Conservation (phyloP, 2,888 invertebrate species). For the Troides aeacus region DNA sequence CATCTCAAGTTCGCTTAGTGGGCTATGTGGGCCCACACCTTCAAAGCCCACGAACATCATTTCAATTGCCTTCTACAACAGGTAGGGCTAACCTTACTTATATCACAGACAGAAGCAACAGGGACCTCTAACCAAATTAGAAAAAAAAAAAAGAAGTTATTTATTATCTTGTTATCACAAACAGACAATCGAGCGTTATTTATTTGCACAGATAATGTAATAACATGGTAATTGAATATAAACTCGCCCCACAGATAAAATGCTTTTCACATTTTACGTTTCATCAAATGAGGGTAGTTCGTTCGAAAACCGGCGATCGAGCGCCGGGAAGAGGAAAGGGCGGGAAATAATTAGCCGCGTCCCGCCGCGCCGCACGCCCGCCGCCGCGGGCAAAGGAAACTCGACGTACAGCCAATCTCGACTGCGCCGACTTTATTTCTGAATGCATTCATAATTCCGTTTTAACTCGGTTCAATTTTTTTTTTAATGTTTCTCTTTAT, state of each 20-base stretch:
- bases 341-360: conserved; percentile 73
- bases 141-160: too few species aligned
- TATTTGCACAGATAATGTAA: too few species aligned
- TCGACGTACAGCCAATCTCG: conserved; percentile 47
- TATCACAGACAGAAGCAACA: too few species aligned
- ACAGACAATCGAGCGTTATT: too few species aligned
- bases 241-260: conserved; percentile 4
- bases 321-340: conserved; percentile 58
- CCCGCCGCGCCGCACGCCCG: conserved; percentile 37
- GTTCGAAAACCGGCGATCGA: conserved; percentile 33
- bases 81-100: too few species aligned
- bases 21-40: too few species aligned
- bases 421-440: conserved; percentile 29
- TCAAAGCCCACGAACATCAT: too few species aligned
- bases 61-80: too few species aligned
- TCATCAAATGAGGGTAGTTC: conserved; percentile 26
- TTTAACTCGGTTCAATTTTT: conserved; percentile 24
- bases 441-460: conserved; percentile 28
- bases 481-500: conserved; percentile 17
- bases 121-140: too few species aligned
- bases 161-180: too few species aligned
- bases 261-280: conserved; percentile 23
- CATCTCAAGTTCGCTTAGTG: too few species aligned
- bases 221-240: not conserved
- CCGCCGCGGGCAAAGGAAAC: conserved; percentile 59